Percentiles rank a stretch among this genome's conserved stretches.
Evolutionary conservation across 2,113 vertebrate genomes (phyloP).

Genomic region (Saimiri boliviensis): DNA sequence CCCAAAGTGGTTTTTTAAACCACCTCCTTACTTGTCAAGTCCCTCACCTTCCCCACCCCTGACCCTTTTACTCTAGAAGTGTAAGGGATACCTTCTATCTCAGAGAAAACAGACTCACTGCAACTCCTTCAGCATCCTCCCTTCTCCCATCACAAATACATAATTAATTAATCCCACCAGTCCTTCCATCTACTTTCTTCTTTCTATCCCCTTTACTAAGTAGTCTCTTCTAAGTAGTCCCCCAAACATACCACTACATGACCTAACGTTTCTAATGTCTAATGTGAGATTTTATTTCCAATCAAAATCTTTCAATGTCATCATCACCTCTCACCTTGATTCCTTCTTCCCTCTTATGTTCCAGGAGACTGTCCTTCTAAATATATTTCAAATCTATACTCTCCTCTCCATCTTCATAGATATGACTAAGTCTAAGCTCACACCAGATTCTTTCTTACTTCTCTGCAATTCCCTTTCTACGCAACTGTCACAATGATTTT

Average conservation of each 20-base stretch:
- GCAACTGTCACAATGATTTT: background rate
- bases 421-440: background rate
- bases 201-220: background rate
- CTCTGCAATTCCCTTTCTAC: background rate
- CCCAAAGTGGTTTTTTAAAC: slow-evolving; percentile 32
- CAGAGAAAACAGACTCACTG: background rate
- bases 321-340: background rate
- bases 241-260: background rate
- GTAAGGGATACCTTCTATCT: background rate
- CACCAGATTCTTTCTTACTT: background rate
- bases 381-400: slow-evolving; percentile 14
- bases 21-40: background rate
- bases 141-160: background rate
- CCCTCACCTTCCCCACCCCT: background rate
- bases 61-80: background rate
- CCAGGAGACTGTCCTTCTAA: background rate
- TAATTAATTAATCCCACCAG: slow-evolving; percentile 2
- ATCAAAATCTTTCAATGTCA: background rate
- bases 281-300: background rate
- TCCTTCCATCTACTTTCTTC: background rate
- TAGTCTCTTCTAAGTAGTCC: background rate
- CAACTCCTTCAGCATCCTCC: background rate
- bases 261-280: background rate
- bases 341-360: background rate
- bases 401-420: background rate